Percentiles rank a stretch among this genome's conserved stretches.
Conservation (phyloP, 2,113 vertebrate genomes). For the Ictalurus furcatus region DNA sequence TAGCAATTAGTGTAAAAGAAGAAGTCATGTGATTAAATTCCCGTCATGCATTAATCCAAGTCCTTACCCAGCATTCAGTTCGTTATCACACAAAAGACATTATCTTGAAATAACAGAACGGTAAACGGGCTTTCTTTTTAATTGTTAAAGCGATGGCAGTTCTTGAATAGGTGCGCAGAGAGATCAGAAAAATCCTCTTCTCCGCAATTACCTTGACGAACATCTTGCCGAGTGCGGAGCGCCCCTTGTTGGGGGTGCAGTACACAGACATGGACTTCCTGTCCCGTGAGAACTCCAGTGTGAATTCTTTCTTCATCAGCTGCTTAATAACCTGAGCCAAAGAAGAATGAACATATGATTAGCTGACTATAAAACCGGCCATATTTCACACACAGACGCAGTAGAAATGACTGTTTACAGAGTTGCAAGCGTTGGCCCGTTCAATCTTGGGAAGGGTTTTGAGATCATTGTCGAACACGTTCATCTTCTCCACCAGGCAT, state of each 20-base stretch:
- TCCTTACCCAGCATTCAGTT: background rate
- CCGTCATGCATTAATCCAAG: background rate
- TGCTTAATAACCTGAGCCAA: constrained; percentile 86
- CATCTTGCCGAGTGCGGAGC: constrained; percentile 91
- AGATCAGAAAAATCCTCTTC: constrained; percentile 44
- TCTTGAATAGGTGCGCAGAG: background rate
- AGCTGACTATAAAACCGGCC: background rate
- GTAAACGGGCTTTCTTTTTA: background rate
- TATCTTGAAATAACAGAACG: background rate
- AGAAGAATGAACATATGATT: background rate
- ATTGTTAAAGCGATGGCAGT: background rate
- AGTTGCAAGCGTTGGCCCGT: constrained; percentile 86
- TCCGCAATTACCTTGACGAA: constrained; percentile 86
- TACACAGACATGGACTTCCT: constrained; percentile 99
- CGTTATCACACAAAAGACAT: background rate
- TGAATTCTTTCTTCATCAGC: constrained; percentile 93
- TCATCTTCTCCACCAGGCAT: constrained; percentile 94
- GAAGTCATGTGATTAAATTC: background rate
- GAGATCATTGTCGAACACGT: constrained; percentile 85
- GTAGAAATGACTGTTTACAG: constrained; percentile 67
- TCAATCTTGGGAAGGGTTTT: constrained; percentile 84
- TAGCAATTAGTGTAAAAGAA: background rate
- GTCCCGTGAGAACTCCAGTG: constrained; percentile 91
- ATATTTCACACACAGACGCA: background rate
- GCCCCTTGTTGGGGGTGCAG: constrained; percentile 92